Conservation (phyloP, 2,113 vertebrate genomes). For the Mesocricetus auratus region DNA sequence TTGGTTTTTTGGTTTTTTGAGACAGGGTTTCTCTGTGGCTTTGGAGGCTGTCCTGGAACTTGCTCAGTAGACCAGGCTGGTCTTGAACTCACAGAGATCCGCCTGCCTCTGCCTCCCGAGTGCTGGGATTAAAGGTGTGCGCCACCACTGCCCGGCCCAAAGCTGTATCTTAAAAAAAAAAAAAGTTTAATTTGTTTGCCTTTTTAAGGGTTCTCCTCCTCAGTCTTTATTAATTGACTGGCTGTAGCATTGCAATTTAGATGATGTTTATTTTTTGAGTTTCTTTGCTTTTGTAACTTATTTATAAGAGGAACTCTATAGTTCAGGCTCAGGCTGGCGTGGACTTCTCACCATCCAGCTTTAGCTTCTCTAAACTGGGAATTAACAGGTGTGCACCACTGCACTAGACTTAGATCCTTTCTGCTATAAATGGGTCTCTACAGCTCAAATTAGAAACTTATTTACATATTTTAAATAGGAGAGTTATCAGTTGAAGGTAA, state of each 20-base stretch:
- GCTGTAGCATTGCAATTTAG: background rate
- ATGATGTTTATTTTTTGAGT: slow-evolving; percentile 45
- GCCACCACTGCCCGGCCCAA: too few relatives aligned
- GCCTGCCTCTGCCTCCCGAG: too few relatives aligned
- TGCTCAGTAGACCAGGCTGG: too few relatives aligned
- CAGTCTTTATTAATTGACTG: background rate
- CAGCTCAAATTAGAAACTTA: background rate
- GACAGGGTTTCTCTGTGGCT: too few relatives aligned
- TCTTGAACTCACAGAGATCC: too few relatives aligned
- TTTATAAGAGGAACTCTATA: background rate
- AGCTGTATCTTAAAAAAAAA: slow-evolving; percentile 22
- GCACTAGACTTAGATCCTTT: background rate
- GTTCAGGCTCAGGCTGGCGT: background rate
- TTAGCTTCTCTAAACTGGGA: background rate
- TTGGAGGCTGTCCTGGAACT: too few relatives aligned
- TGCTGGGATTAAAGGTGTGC: too few relatives aligned
- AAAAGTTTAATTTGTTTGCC: slow-evolving; percentile 55
- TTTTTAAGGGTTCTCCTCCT: background rate
- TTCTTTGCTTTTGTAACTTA: background rate
- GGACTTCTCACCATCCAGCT: background rate
- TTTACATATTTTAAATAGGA: slow-evolving; percentile 13
- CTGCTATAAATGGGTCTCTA: slow-evolving; percentile 9
- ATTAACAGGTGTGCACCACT: background rate
- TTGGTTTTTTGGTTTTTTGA: too few relatives aligned
- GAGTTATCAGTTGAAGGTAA: slow-evolving; percentile 51